Base-by-base conservation (phyloP, 1,140 invertebrate species). In the Aporrectodea caliginosa region DNA sequence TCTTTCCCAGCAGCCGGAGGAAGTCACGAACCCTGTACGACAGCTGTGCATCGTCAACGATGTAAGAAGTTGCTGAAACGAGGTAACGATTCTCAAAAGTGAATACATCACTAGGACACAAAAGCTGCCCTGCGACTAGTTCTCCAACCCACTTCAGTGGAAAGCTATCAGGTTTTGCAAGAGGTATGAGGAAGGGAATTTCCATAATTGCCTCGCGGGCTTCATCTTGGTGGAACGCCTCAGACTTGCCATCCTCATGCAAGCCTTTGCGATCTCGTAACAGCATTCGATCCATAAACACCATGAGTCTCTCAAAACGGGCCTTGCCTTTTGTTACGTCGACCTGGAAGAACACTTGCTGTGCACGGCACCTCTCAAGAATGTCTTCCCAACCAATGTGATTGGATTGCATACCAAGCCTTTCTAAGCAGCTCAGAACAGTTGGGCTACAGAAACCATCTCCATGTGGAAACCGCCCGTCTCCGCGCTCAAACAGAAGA, bases 401-500 rank as follows among this genome's bases (percentile, higher is more conserved):
- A 12, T 73, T 35, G 16, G 22, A 30, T 78, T 22, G n/a, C 78
- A 78, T 73, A 27, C 78, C 78, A 34, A 78, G 34, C 1, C 73
- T 31, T 14, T 2, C 14, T 14, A 78, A 69, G 2, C 14, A 1
- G 1, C 30, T n/a, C 1, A 73, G 71, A 14, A 34, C 22, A 16
- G 1, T n/a, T 16, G 70, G 70, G 35, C 22, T 74, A 78, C 22
- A 33, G 30, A 73, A 73, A 22, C 16, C 31, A 12, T 33, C 33
- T 14, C 68, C 30, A 35, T 68, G 16, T n/a, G 78, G 78, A 68
- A 78, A 78, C 30, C 78, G 78, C 16, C 35, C 33, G 33, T 78
- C 78, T 2, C 22, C 30, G 16, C 16, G 2, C 30, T 32, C 69
- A 74, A 75, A 78, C 1, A 78, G 31, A 22, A 27, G n/a, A 74